These are phyloP conservation scores for Lamprologus sp. DNA, from an alignment of 2,113 vertebrate genomes.

Conservation along the genomic window DNA sequence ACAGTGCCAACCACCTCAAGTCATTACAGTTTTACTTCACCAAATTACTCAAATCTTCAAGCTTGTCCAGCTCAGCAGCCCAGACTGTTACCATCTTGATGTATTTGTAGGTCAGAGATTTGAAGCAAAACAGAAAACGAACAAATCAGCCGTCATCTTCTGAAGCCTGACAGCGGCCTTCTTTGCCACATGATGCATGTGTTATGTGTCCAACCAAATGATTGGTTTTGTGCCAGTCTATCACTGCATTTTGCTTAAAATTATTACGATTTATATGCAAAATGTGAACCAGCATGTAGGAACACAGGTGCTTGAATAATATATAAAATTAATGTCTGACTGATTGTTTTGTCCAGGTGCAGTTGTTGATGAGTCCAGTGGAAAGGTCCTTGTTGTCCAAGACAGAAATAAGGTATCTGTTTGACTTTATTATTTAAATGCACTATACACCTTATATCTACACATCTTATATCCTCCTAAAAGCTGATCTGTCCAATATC, in stretches of 20 bases:
- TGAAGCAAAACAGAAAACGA: not conserved
- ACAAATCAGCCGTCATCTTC: not conserved
- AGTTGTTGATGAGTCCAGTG: constrained; percentile 81
- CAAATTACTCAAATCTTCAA: not conserved
- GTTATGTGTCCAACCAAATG: not conserved
- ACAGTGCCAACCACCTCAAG: not conserved
- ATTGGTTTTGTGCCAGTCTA: not conserved
- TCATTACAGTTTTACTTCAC: not conserved
- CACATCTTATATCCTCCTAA: not conserved
- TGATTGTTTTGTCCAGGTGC: constrained; percentile 72
- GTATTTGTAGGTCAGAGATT: not conserved
- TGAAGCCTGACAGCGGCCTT: not conserved
- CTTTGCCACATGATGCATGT: not conserved
- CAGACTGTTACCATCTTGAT: not conserved
- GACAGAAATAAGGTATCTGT: constrained; percentile 83
- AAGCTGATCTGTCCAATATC: not conserved
- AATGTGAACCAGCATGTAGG: not conserved
- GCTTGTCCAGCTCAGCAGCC: not conserved
- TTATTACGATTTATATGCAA: not conserved
- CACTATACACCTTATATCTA: not conserved
- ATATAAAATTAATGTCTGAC: not conserved
- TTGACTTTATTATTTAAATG: not conserved
- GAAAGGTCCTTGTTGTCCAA: constrained; percentile 90
- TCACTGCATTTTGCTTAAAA: not conserved
- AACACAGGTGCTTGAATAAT: not conserved